Conservation (phyloP, 2,888 invertebrate species). For the Mythimna ferrago region DNA sequence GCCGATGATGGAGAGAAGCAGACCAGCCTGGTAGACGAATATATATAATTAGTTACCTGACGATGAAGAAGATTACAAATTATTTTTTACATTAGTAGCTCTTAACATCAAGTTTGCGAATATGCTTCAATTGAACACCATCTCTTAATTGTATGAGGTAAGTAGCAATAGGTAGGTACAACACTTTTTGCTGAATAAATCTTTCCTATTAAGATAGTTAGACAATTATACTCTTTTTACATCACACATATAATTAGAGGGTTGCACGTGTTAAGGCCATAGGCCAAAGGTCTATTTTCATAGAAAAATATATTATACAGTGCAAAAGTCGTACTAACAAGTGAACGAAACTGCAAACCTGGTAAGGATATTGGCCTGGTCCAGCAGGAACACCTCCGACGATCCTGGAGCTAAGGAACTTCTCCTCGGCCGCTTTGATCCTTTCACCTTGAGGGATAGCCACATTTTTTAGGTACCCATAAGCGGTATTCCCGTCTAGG, state of each 20-base stretch:
- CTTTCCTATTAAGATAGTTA: neutral
- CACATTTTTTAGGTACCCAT: constrained; percentile 72
- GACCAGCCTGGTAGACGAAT: constrained; percentile 63
- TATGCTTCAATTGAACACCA: no score
- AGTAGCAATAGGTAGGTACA: no score
- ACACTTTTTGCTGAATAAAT: neutral
- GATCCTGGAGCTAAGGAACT: constrained; percentile 67
- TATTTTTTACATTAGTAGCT: no score
- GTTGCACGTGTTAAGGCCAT: no score
- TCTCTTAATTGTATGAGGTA: no score
- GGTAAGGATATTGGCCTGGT: constrained; percentile 52
- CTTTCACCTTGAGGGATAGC: constrained; percentile 76
- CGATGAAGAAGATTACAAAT: neutral
- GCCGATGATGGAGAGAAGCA: constrained; percentile 63
- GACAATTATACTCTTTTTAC: no score
- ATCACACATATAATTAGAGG: no score
- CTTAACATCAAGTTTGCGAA: neutral
- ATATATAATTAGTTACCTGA: neutral
- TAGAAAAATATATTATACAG: neutral
- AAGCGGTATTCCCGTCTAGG: constrained; percentile 59
- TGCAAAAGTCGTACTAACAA: neutral
- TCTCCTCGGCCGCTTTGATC: constrained; percentile 71
- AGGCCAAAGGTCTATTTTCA: neutral
- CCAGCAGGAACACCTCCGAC: constrained; percentile 69
- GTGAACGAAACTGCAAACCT: constrained; percentile 35